These are phyloP conservation scores for Pedetes capensis DNA, from an alignment of 2,113 vertebrate genomes.

Conservation along the genomic window DNA sequence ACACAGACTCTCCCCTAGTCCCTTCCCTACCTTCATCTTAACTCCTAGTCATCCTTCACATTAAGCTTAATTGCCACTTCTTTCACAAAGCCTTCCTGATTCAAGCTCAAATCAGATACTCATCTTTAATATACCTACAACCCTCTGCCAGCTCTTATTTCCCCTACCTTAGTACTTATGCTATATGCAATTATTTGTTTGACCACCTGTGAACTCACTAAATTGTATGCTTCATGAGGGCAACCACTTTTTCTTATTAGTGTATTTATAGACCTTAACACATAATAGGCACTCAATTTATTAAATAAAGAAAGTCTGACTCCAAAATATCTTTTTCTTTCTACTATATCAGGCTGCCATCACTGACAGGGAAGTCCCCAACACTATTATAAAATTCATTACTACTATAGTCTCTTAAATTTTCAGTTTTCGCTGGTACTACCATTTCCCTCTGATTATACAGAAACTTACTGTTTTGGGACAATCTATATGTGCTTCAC, in stretches of 20 bases:
- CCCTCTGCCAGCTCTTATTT: neutral
- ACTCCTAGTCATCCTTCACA: neutral
- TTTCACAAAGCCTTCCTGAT: constrained; percentile 18
- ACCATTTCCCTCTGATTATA: neutral
- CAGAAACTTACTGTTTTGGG: neutral
- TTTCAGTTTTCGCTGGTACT: constrained; percentile 11
- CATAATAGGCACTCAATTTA: neutral
- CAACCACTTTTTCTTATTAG: neutral
- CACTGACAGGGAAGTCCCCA: neutral
- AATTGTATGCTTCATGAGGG: neutral
- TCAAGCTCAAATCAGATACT: neutral
- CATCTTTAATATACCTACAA: neutral
- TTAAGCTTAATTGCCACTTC: constrained; percentile 29
- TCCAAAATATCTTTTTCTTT: constrained; percentile 17
- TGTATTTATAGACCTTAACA: neutral
- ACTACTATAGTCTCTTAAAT: neutral
- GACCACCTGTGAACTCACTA: neutral
- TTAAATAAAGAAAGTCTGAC: constrained; percentile 7
- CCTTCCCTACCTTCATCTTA: neutral
- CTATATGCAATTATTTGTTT: neutral
- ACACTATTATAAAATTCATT: neutral
- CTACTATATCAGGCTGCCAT: neutral
- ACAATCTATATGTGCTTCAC: constrained; percentile 34
- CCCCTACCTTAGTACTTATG: neutral
- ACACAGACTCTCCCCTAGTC: neutral